These are phyloP conservation scores for Paramormyrops hopkinsi DNA, from an alignment of 2,797 vertebrate species.

Conservation along the genomic window DNA sequence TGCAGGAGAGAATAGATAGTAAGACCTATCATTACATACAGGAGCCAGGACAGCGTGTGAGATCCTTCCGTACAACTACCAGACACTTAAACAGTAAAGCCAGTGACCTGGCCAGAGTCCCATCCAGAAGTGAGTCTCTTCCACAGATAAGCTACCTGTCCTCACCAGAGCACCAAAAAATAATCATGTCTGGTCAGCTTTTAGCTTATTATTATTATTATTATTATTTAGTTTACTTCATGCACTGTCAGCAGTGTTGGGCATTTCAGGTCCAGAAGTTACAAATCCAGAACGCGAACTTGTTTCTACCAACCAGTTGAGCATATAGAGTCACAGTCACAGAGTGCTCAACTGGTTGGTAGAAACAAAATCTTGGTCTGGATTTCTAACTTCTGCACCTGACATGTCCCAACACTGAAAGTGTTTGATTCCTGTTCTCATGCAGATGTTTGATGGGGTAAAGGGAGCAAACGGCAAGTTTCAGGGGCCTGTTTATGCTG, in stretches of 20 bases:
- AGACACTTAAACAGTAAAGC: neutral
- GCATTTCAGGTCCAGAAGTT: neutral
- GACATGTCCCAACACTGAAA: constrained; percentile 5
- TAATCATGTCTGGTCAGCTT: neutral
- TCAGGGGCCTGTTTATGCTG: neutral
- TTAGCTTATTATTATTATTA: neutral
- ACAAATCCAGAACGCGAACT: neutral
- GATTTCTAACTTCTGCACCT: neutral
- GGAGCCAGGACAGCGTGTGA: neutral
- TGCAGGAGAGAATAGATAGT: constrained; percentile 38
- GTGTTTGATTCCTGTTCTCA: neutral
- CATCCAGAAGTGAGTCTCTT: neutral
- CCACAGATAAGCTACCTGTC: neutral
- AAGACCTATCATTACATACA: neutral
- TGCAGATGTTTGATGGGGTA: neutral
- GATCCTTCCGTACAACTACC: neutral
- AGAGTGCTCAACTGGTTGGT: neutral
- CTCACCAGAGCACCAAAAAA: neutral
- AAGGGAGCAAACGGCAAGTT: neutral
- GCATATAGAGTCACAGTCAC: too few relatives aligned
- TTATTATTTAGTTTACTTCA: neutral
- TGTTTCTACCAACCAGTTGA: neutral
- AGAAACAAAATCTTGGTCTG: neutral
- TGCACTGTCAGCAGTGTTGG: neutral
- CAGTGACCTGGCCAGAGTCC: neutral